Percentiles rank a stretch among this genome's conserved stretches.
Evolutionary conservation across 2,888 invertebrate species (phyloP).

Genomic region (Sesamia inferens): DNA sequence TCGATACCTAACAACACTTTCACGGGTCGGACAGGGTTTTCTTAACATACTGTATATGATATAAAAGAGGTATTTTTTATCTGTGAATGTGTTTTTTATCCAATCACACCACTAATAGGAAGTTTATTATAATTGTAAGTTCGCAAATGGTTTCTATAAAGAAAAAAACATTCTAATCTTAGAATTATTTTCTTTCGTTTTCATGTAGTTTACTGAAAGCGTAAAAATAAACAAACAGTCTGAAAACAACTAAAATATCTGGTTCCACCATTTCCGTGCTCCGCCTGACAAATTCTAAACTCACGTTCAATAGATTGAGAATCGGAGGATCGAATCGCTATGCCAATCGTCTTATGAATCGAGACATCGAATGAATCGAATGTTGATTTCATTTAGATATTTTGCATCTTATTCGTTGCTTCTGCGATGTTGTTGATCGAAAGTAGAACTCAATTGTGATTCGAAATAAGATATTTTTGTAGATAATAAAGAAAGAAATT

Average conservation of each 20-base stretch:
- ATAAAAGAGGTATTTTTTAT: background rate
- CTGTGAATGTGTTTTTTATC: background rate
- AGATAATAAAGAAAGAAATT: background rate
- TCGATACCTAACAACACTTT: too few relatives aligned
- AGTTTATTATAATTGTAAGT: background rate
- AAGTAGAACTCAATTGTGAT: slow-evolving; percentile 41
- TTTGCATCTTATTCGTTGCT: slow-evolving; percentile 60
- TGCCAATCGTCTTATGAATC: slow-evolving; percentile 64
- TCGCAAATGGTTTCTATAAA: background rate
- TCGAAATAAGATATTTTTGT: slow-evolving; percentile 37
- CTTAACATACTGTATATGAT: too few relatives aligned
- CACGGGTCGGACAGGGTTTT: too few relatives aligned
- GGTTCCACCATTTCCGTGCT: slow-evolving; percentile 29
- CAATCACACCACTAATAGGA: background rate
- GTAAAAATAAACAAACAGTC: slow-evolving; percentile 11
- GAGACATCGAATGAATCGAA: slow-evolving; percentile 61
- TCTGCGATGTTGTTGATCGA: slow-evolving; percentile 56
- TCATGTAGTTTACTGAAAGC: background rate
- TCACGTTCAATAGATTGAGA: slow-evolving; percentile 63
- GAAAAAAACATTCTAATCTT: background rate
- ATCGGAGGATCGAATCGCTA: slow-evolving; percentile 63
- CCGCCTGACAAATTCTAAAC: slow-evolving; percentile 66
- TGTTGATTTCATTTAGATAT: slow-evolving; percentile 67
- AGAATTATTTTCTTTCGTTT: background rate
- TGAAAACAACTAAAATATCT: slow-evolving; percentile 24